These are phyloP conservation scores for Scaptomyza cyrtandrae DNA, from an alignment of 2,888 invertebrate species.

Conservation along the genomic window DNA sequence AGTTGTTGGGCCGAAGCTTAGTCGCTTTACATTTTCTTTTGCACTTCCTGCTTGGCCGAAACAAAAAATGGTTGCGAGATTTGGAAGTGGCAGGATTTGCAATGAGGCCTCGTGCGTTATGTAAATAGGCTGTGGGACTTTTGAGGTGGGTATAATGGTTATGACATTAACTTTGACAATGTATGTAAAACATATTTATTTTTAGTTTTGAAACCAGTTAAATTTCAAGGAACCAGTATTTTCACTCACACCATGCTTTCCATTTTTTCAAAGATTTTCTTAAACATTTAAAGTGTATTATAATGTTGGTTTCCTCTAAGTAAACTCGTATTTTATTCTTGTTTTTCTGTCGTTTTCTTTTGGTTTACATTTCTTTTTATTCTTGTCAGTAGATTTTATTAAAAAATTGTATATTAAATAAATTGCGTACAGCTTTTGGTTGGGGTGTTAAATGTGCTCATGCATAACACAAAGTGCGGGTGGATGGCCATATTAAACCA, in stretches of 20 bases:
- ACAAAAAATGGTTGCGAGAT: slow-evolving; percentile 21
- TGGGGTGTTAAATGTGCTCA: slow-evolving; percentile 69
- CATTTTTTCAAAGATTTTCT: neutral
- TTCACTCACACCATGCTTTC: neutral
- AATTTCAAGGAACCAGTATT: too few relatives aligned
- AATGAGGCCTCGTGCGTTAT: slow-evolving; percentile 34
- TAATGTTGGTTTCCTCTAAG: neutral
- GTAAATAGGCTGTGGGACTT: slow-evolving; percentile 42
- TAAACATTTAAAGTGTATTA: slow-evolving; percentile 9
- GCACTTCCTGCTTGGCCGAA: slow-evolving; percentile 48
- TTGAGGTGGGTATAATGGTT: neutral
- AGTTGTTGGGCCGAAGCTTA: slow-evolving; percentile 77
- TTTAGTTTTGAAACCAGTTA: neutral
- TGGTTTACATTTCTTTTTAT: slow-evolving; percentile 35
- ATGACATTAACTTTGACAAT: neutral
- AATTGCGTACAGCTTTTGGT: slow-evolving; percentile 70
- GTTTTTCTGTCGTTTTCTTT: slow-evolving; percentile 39
- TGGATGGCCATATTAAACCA: slow-evolving; percentile 5
- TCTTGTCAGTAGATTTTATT: slow-evolving; percentile 69
- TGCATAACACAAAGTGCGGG: slow-evolving; percentile 51
- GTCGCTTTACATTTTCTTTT: slow-evolving; percentile 66
- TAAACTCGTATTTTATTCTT: slow-evolving; percentile 11
- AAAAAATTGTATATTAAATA: slow-evolving; percentile 76
- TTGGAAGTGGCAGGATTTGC: slow-evolving; percentile 23
- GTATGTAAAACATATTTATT: neutral